Evolutionary conservation across 2,797 vertebrate genomes (phyloP), one percentile per base, ranked within the genome.

Genomic region (Ciconia nigra): DNA sequence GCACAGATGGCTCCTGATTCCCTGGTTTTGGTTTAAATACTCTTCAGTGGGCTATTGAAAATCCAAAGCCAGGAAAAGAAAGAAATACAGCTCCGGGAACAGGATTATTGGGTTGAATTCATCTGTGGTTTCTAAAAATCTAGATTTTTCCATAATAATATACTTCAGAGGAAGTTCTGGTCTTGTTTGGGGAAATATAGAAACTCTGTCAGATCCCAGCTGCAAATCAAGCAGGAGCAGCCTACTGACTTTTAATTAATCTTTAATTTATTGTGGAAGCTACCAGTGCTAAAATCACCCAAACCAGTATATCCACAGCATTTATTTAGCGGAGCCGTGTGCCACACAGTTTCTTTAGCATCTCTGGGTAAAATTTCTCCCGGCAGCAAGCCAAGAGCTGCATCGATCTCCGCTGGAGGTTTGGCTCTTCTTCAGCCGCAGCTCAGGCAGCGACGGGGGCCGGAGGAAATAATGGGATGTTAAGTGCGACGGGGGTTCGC

Each of bases 251-350:
- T 8, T 20, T 26, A n/a, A 78, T 49, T 24, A 29, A 41, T 44
- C n/a, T 83, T 66, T 25, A 13, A 83, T 55, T 74, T 10, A 5
- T 16, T 1, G 13, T 33, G 72, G 57, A 47, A 70, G 18, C 28
- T 22, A 10, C 13, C 41, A 24, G 47, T 15, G 35, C 47, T 52
- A 15, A 81, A 49, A 2, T 15, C 31, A 17, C 78, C 62, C 46
- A 20, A 11, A 20, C 9, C 57, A 16, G 31, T 0, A 3, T 3
- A 46, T 9, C 52, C 58, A 10, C 7, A 0, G 52, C 76, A 44
- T 8, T 21, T 41, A 1, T 16, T 15, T 11, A 25, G 54, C 1
- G 2, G 25, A 62, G 25, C 77, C 12, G 1, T 0, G 5, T 13
- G 74, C 65, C 41, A 3, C 31, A 1, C 0, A 9, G 6, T 21